phyloP scores from a whole-genome alignment of 1,140 invertebrate species.

The Samia ricini region DNA sequence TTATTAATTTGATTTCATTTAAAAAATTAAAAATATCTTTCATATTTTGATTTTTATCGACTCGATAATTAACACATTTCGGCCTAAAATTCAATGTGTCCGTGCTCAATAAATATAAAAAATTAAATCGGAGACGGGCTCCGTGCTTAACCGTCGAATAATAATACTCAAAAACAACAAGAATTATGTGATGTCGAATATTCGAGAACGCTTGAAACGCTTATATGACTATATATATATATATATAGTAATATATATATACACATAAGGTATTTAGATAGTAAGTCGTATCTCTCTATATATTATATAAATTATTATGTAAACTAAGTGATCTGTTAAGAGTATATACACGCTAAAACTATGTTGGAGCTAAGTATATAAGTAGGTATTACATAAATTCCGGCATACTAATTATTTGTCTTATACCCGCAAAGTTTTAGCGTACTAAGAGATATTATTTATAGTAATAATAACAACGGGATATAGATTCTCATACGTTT shows the following conservation, averaged over 20 bases:
- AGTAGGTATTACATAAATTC: conserved; percentile 5
- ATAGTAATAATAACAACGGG: neutral
- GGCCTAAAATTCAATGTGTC: neutral
- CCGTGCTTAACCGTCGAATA: conserved; percentile 31
- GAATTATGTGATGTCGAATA: conserved; percentile 42
- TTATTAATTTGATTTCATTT: no score
- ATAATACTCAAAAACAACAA: conserved; percentile 42
- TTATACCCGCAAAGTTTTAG: neutral
- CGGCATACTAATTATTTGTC: conserved; percentile 12
- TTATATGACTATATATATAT: conserved; percentile 47
- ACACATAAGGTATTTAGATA: conserved; percentile 40
- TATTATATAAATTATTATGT: conserved; percentile 3
- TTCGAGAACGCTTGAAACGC: conserved; percentile 55
- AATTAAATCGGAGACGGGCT: conserved; percentile 17
- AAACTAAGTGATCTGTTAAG: neutral
- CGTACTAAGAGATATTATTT: neutral
- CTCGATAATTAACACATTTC: neutral
- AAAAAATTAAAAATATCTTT: no score
- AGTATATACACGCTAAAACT: neutral
- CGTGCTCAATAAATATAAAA: neutral
- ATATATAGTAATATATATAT: neutral
- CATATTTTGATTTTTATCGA: no score
- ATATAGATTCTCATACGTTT: neutral
- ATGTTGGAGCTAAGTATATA: conserved; percentile 6
- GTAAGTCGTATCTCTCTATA: conserved; percentile 54